Evolutionary conservation across 2,113 vertebrate genomes (phyloP).

Genomic region (Acinonyx jubatus): DNA sequence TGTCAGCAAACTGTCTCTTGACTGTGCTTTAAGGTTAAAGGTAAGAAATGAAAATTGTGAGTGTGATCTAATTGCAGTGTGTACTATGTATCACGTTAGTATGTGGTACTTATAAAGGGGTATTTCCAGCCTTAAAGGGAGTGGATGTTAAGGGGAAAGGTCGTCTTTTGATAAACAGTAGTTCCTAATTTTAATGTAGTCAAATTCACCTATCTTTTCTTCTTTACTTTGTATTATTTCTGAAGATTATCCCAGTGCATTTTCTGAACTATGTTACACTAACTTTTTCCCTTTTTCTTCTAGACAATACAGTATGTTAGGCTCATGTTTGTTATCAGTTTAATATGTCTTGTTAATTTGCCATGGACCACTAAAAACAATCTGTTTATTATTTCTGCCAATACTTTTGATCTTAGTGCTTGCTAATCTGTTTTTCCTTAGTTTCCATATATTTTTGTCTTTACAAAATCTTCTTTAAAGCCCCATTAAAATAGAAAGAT

Average conservation of each 20-base stretch:
- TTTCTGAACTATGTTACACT: slow-evolving; percentile 30
- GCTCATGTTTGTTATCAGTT: slow-evolving; percentile 63
- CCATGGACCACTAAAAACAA: slow-evolving; percentile 46
- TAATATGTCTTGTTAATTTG: slow-evolving; percentile 67
- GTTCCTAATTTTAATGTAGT: slow-evolving; percentile 2
- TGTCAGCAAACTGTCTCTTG: not conserved
- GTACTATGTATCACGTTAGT: not conserved
- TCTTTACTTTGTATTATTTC: slow-evolving; percentile 17
- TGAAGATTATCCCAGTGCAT: slow-evolving; percentile 17
- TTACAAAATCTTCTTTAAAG: slow-evolving; percentile 47
- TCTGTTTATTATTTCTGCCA: slow-evolving; percentile 65
- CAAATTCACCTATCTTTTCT: not conserved
- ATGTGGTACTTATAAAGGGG: not conserved
- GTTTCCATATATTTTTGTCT: not conserved
- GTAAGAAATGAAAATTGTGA: not conserved
- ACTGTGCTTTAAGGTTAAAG: not conserved
- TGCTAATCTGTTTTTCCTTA: slow-evolving; percentile 58
- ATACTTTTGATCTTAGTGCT: slow-evolving; percentile 46
- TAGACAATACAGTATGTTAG: slow-evolving; percentile 55
- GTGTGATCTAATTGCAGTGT: not conserved
- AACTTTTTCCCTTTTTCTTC: not conserved
- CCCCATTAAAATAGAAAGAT: slow-evolving; percentile 63
- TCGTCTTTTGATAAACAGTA: not conserved
- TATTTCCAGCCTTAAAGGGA: not conserved
- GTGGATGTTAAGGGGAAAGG: not conserved